These are phyloP conservation scores for Hapalemur alaotrensis DNA, from an alignment of 2,797 vertebrate genomes.

Conservation along the genomic window DNA sequence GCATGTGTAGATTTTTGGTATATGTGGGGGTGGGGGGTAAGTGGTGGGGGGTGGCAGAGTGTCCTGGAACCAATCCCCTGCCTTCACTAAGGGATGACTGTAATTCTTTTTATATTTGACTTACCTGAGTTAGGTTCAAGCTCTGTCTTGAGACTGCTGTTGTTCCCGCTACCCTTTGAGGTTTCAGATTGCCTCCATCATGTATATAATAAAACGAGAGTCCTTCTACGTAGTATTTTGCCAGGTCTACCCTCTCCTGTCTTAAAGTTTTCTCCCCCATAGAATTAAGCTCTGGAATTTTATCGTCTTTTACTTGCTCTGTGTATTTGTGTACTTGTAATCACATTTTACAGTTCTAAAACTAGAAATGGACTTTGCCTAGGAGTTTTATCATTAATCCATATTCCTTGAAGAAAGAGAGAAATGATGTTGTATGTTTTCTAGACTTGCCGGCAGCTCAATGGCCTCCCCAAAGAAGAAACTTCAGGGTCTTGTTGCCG, in stretches of 20 bases:
- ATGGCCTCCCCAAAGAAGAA: conserved; percentile 83
- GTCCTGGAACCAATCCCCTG: background rate
- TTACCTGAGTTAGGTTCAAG: background rate
- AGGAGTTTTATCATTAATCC: conserved; percentile 60
- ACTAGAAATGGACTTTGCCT: conserved; percentile 57
- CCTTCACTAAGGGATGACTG: background rate
- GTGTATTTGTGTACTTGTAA: background rate
- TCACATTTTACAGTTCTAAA: conserved; percentile 6
- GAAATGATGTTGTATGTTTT: background rate
- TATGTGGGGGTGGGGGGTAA: background rate
- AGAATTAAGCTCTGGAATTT: background rate
- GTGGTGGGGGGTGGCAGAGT: background rate
- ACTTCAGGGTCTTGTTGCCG: conserved; percentile 91
- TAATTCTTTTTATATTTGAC: background rate
- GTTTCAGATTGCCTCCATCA: background rate
- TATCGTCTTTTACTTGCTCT: background rate
- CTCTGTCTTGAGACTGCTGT: background rate
- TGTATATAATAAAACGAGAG: background rate
- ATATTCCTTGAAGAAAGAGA: background rate
- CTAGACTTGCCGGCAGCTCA: conserved; percentile 36
- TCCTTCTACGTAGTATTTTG: background rate
- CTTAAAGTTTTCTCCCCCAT: background rate
- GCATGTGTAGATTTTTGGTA: background rate
- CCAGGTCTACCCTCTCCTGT: background rate
- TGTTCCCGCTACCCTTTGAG: background rate